phyloP scores from a whole-genome alignment of 2,888 invertebrate species.

The Rhopalosiphum nymphaeae region DNA sequence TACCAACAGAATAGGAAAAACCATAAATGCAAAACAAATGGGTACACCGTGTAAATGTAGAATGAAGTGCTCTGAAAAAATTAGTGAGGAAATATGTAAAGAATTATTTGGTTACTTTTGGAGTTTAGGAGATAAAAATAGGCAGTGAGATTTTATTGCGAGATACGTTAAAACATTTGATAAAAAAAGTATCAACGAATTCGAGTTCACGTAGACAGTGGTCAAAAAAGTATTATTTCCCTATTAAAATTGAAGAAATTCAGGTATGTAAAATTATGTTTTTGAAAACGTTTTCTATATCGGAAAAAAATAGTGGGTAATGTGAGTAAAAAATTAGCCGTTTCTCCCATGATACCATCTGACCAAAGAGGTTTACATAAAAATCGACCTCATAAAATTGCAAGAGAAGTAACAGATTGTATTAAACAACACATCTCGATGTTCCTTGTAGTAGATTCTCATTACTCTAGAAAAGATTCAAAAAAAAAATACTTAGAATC shows the following conservation, averaged over 20 bases:
- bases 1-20: slow-evolving; percentile 10
- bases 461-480: slow-evolving; percentile 5
- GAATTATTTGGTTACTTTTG: slow-evolving; percentile 4
- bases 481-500: slow-evolving; percentile 34
- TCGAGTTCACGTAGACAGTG: slow-evolving; percentile 21
- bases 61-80: slow-evolving; percentile 27
- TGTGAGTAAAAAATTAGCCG: background rate
- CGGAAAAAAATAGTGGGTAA: slow-evolving; percentile 10
- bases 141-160: slow-evolving; percentile 21
- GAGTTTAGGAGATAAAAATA: slow-evolving; percentile 20
- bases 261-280: slow-evolving; percentile 24
- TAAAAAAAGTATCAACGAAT: slow-evolving; percentile 34
- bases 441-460: slow-evolving; percentile 25
- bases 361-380: slow-evolving; percentile 20
- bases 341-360: slow-evolving; percentile 16
- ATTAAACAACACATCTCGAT: slow-evolving; percentile 25
- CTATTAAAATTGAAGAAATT: slow-evolving; percentile 20
- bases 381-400: background rate
- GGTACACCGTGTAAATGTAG: slow-evolving; percentile 5
- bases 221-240: slow-evolving; percentile 22
- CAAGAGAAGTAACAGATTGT: slow-evolving; percentile 21
- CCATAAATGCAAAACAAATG: background rate
- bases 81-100: background rate
- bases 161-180: slow-evolving; percentile 26
- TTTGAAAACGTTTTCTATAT: slow-evolving; percentile 19